Percentiles rank a stretch among this genome's conserved stretches.
Evolutionary conservation across 2,888 invertebrate genomes (phyloP).

Genomic region (Lasioglossum oenotherae): DNA sequence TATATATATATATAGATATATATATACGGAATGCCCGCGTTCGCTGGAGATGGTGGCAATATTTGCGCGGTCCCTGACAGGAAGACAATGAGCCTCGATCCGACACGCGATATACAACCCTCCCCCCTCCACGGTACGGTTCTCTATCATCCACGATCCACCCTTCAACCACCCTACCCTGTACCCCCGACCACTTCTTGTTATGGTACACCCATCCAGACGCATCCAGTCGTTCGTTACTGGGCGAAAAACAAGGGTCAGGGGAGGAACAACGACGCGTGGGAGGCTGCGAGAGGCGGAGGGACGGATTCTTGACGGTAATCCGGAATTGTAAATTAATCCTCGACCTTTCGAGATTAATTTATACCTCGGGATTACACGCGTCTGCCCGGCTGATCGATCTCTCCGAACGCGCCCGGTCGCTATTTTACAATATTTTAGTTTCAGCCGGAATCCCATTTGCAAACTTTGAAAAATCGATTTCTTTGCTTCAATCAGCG

Average conservation of each 20-base stretch:
- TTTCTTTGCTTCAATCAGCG: background rate
- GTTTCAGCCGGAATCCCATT: constrained; percentile 13
- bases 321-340: constrained; percentile 78
- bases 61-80: constrained; percentile 81
- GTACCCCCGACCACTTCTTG: constrained; percentile 41
- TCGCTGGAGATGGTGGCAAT: constrained; percentile 80
- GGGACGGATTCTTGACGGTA: constrained; percentile 66
- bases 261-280: background rate
- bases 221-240: constrained; percentile 44
- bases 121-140: constrained; percentile 54
- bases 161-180: constrained; percentile 59
- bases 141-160: constrained; percentile 68
- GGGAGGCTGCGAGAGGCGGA: constrained; percentile 21
- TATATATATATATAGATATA: constrained; percentile 64
- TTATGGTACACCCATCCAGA: constrained; percentile 60
- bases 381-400: constrained; percentile 31
- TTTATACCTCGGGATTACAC: constrained; percentile 66
- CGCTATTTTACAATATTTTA: constrained; percentile 51
- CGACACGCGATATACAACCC: constrained; percentile 77
- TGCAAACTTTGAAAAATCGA: background rate
- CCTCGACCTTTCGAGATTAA: constrained; percentile 74
- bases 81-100: constrained; percentile 81
- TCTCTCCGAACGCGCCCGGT: constrained; percentile 10
- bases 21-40: constrained; percentile 61
- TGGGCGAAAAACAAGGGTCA: constrained; percentile 43